Base-by-base conservation (phyloP, 2,888 invertebrate species). In the Petrolisthes manimaculis region DNA sequence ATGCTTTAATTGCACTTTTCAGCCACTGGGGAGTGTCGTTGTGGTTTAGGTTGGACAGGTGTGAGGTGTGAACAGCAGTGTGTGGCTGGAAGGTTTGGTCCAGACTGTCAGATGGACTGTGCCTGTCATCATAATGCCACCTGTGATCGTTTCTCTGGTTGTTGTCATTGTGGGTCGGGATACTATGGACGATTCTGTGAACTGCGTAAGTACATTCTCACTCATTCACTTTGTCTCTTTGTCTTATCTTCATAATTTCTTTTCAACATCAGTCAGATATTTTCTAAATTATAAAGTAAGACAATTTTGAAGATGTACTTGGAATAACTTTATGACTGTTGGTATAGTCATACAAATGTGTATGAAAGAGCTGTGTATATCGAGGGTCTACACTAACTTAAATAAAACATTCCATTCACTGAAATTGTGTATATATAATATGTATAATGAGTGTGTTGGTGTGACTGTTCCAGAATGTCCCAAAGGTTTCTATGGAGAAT, bases 111-210 rank as follows among this genome's bases (percentile, higher is more conserved):
- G 86, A 93, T 95, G 71, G 94, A 94, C 9, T 98, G 98, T 92
- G 94, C 95, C 90, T 98, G 98, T 93, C 95, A 95, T 92, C 97
- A 97, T 93, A 96, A 95, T 92, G 97, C 97, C 67, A 96, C 96
- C 91, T 98, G 98, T 93, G 96, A 96, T 55, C 96, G 97, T 0
- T 93, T 96, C 21, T 96, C 97, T 92, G 98, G 98, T 92, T 95
- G 95, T 0, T 98, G 98, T 91, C 94, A 96, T 21, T 98, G 98
- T 93, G 96, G 96, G 91, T 95, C 95, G 56, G 96, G 96, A 92
- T 95, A 95, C 61, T 98, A 95, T 92, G 98, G 98, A 85, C 94
- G 95, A 90, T 96, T 96, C 92, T 99, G 98, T 92, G 94, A 94
- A 24, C 94, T 95, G 91, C 94, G 94, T 85, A 21, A n/a, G 37